Percentiles rank a stretch among this genome's conserved stretches.
Conservation (phyloP, 2,797 vertebrate species). For the Semaprochilodus insignis region DNA sequence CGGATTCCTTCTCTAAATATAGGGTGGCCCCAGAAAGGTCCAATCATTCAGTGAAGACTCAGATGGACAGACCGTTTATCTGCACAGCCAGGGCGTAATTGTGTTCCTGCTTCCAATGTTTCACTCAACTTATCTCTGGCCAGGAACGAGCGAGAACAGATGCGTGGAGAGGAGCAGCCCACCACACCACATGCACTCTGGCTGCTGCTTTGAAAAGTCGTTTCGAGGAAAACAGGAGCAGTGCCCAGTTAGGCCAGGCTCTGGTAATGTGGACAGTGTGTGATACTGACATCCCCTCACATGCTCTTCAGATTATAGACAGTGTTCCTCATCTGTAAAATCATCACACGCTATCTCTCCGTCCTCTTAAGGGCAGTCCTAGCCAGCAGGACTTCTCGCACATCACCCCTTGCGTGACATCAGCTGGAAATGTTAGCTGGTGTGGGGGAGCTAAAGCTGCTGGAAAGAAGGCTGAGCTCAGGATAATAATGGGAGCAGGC, state of each 20-base stretch:
- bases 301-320: constrained; percentile 2
- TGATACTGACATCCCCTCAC: constrained; percentile 1
- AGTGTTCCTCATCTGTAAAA: constrained; percentile 26
- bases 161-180: background rate
- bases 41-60: constrained; percentile 56
- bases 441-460: background rate
- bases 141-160: constrained; percentile 5
- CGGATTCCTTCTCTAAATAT: constrained; percentile 39
- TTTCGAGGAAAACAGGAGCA: background rate
- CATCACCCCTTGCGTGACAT: background rate
- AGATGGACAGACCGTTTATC: constrained; percentile 51
- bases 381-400: constrained; percentile 6
- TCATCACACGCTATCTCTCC: constrained; percentile 9
- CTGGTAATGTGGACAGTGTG: background rate
- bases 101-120: constrained; percentile 51
- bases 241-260: background rate
- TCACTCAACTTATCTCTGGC: constrained; percentile 15
- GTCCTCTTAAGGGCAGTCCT: constrained; percentile 27
- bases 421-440: background rate
- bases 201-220: constrained; percentile 7
- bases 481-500: no score
- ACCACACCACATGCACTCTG: background rate
- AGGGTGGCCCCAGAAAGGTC: constrained; percentile 9
- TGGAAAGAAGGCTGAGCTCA: background rate
- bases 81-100: constrained; percentile 47